Evolutionary conservation across 2,888 invertebrate species (phyloP).

Genomic region (Cerceris rybyensis): DNA sequence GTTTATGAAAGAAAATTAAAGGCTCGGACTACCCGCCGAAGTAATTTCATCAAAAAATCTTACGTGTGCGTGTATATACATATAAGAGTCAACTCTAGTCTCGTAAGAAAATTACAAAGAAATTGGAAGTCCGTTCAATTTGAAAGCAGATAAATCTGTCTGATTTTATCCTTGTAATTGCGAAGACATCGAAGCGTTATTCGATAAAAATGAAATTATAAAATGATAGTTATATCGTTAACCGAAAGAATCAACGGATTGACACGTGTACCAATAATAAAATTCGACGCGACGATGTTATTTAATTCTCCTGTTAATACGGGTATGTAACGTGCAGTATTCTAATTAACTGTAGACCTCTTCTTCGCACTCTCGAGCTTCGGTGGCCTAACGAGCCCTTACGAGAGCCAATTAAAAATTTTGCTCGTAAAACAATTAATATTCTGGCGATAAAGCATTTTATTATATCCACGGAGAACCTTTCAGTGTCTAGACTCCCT

Average conservation of each 20-base stretch:
- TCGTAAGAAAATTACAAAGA: slow-evolving; percentile 27
- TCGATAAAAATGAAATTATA: no score
- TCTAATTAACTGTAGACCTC: not conserved
- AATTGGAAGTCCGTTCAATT: not conserved
- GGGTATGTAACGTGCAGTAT: not conserved
- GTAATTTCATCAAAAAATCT: slow-evolving; percentile 50
- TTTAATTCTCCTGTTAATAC: not conserved
- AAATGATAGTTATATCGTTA: not conserved
- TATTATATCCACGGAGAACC: slow-evolving; percentile 1
- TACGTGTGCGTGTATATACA: not conserved
- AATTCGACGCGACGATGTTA: not conserved
- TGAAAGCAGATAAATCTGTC: not conserved
- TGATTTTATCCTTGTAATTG: no score
- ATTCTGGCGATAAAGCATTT: slow-evolving; percentile 30
- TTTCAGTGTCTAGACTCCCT: slow-evolving; percentile 8
- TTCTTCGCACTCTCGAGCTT: slow-evolving; percentile 4
- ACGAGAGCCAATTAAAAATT: slow-evolving; percentile 57
- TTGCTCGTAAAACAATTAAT: slow-evolving; percentile 48
- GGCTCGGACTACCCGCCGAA: slow-evolving; percentile 28
- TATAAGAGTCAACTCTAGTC: slow-evolving; percentile 15
- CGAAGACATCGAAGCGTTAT: no score
- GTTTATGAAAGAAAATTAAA: slow-evolving; percentile 61
- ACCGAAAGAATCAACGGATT: not conserved
- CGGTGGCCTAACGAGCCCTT: slow-evolving; percentile 22
- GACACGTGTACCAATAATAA: not conserved